Percentiles rank a stretch among this genome's conserved stretches.
These are phyloP conservation scores for Sebastes paucispinis DNA, from an alignment of 2,797 vertebrate species.

Conservation along the genomic window DNA sequence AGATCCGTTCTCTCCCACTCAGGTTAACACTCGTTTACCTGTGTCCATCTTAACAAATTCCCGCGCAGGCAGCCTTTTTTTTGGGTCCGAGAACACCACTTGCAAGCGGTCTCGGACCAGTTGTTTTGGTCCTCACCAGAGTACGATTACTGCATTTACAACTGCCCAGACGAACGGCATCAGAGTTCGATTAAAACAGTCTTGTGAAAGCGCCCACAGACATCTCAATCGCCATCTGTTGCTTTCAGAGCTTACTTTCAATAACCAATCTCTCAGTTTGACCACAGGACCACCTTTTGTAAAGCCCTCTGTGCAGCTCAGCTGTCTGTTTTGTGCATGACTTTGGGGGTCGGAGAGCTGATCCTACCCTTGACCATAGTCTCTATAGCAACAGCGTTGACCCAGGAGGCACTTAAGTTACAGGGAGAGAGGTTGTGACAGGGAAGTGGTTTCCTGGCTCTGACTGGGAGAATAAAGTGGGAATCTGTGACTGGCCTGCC, in stretches of 20 bases:
- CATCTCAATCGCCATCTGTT: neutral
- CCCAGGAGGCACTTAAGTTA: constrained; percentile 60
- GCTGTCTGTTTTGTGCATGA: constrained; percentile 15
- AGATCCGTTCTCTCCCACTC: neutral
- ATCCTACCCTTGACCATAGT: constrained; percentile 40
- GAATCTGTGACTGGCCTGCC: constrained; percentile 40
- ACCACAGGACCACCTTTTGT: neutral
- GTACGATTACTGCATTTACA: no score
- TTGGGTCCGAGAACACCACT: no score
- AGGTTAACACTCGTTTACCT: no score
- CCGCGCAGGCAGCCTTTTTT: no score
- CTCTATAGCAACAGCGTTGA: constrained; percentile 63
- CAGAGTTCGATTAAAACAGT: no score
- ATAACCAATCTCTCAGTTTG: neutral
- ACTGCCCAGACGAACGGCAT: no score
- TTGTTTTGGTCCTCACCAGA: no score
- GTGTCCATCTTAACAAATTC: no score
- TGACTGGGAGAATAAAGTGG: constrained; percentile 45
- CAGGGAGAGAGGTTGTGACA: constrained; percentile 44
- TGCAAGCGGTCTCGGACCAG: no score
- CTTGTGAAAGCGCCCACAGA: neutral
- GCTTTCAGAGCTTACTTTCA: neutral
- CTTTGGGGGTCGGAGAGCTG: neutral
- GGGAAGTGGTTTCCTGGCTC: constrained; percentile 63
- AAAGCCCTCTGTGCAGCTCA: neutral